Conservation (phyloP, 2,113 vertebrate genomes). For the Gallinago undulata region DNA sequence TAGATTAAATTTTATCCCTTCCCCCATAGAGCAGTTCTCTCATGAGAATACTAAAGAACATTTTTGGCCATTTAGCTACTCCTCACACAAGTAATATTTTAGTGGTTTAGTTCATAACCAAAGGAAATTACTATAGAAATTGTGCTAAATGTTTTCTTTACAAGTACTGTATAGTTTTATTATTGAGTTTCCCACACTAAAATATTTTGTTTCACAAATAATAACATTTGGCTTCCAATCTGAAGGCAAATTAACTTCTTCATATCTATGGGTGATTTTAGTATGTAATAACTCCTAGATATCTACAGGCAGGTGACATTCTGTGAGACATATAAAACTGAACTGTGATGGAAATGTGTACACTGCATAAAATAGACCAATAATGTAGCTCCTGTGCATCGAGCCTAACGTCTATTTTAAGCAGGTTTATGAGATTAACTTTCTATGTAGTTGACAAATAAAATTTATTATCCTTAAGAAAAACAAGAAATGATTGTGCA, state of each 20-base stretch:
- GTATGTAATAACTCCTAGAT: not conserved
- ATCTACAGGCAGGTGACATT: not conserved
- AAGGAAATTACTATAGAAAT: not conserved
- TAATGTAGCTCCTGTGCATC: not conserved
- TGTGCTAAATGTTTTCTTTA: not conserved
- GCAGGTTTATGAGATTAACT: not conserved
- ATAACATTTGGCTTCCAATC: not conserved
- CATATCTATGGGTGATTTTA: not conserved
- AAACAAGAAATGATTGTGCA: not conserved
- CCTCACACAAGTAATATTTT: not conserved
- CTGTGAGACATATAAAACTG: not conserved
- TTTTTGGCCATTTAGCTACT: not conserved
- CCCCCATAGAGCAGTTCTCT: not conserved
- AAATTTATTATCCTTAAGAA: not conserved
- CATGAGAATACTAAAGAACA: not conserved
- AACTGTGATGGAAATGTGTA: not conserved
- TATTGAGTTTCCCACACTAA: not conserved
- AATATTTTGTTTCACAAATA: not conserved
- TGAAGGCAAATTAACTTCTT: not conserved
- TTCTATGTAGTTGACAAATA: not conserved
- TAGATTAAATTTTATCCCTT: not conserved
- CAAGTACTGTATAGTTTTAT: not conserved
- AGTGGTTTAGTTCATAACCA: not conserved
- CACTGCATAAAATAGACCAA: not conserved
- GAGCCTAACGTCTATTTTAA: not conserved